phyloP scores from a whole-genome alignment of 1,140 invertebrate species.

The Campodea augens region DNA sequence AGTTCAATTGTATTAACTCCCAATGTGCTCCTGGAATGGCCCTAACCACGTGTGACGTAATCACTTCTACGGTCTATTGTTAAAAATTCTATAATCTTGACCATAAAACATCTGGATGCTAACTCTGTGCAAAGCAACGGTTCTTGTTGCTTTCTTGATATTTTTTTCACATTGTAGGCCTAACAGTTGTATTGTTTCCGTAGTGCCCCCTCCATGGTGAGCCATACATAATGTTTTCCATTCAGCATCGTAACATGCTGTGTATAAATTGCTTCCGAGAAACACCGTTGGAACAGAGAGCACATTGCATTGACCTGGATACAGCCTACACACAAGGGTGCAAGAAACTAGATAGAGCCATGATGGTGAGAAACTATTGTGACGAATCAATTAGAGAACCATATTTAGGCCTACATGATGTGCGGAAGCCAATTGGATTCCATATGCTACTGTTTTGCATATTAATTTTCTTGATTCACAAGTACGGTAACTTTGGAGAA shows the following conservation, averaged over 20 bases:
- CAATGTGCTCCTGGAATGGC: no score
- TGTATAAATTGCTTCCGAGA: constrained; percentile 51
- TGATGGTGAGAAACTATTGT: constrained; percentile 21
- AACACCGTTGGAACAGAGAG: constrained; percentile 35
- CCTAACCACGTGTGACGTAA: no score
- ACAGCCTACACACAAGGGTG: constrained; percentile 45
- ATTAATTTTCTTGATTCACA: no score
- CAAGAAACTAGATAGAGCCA: constrained; percentile 40
- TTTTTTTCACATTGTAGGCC: constrained; percentile 5
- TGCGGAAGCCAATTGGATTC: no score
- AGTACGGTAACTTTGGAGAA: no score
- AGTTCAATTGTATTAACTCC: no score
- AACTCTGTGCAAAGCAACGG: not conserved
- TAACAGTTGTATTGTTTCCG: constrained; percentile 13
- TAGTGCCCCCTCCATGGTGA: constrained; percentile 44
- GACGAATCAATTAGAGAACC: no score
- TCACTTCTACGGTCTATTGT: no score
- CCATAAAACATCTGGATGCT: no score
- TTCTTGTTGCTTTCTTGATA: not conserved
- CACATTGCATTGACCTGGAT: constrained; percentile 49
- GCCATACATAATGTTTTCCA: constrained; percentile 49
- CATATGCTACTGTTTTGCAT: no score
- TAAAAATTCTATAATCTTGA: no score
- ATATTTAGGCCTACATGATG: no score
- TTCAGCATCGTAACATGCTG: constrained; percentile 41